phyloP scores from a whole-genome alignment of 2,797 vertebrate species.

The Anguilla pacifica region DNA sequence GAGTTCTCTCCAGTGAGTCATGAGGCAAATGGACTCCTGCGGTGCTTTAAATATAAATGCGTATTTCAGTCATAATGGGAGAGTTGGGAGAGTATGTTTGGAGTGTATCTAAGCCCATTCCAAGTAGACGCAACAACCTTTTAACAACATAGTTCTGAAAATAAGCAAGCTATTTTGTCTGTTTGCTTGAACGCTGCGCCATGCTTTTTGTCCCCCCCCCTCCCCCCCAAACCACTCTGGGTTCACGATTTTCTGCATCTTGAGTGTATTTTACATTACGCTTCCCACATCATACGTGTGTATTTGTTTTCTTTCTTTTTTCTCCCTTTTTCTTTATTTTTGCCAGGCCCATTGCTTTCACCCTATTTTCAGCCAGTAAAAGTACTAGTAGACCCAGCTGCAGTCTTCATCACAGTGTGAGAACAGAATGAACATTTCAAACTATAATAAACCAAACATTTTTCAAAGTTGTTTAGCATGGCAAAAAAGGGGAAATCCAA shows the following conservation, averaged over 20 bases:
- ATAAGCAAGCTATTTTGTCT: not conserved
- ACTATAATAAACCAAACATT: too few relatives aligned
- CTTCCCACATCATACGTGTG: not conserved
- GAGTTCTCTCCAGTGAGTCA: not conserved
- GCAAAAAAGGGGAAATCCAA: too few relatives aligned
- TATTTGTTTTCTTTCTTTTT: not conserved
- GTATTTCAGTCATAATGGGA: not conserved
- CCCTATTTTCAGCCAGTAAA: not conserved
- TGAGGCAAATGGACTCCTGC: not conserved
- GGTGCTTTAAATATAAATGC: not conserved
- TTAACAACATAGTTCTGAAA: not conserved
- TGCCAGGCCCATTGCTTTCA: not conserved
- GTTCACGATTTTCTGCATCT: not conserved
- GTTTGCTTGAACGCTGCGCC: not conserved
- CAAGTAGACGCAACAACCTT: not conserved
- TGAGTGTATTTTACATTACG: not conserved
- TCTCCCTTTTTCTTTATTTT: not conserved
- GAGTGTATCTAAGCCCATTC: not conserved
- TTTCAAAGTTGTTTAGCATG: too few relatives aligned
- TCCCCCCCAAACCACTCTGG: not conserved
- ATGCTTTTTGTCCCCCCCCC: not conserved
- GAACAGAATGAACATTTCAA: too few relatives aligned
- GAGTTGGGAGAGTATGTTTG: not conserved
- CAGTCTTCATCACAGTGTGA: too few relatives aligned
- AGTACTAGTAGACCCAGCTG: too few relatives aligned